Evolutionary conservation across 2,797 vertebrate species (phyloP).

Genomic region (Chelidonichthys spinosus): DNA sequence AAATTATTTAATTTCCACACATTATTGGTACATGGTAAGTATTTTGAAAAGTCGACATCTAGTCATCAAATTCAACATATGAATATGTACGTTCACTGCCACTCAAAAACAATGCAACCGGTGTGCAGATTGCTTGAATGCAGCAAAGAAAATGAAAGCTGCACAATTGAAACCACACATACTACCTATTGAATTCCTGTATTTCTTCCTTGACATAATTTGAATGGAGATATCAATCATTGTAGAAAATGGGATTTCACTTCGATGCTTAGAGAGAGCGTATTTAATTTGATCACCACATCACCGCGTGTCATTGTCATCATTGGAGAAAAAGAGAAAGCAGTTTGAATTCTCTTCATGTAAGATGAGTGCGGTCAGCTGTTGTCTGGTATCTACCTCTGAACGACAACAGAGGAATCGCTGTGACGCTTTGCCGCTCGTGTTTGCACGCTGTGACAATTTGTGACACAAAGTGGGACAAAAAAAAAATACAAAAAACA

Average conservation of each 20-base stretch:
- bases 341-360: conserved; percentile 10
- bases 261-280: conserved; percentile 2
- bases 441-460: conserved; percentile 39
- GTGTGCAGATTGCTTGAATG: not conserved
- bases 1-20: not conserved
- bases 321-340: not conserved
- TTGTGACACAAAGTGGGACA: conserved; percentile 53
- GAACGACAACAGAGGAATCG: conserved; percentile 43
- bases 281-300: not conserved
- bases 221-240: conserved; percentile 14
- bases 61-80: not conserved
- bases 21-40: not conserved
- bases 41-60: not conserved
- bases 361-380: conserved; percentile 30
- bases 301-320: not conserved
- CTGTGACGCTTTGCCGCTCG: conserved; percentile 23
- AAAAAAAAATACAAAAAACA: conserved; percentile 17
- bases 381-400: conserved; percentile 23
- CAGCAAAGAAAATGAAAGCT: not conserved
- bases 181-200: not conserved
- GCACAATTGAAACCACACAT: not conserved
- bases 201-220: not conserved
- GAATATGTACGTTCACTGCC: not conserved
- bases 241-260: conserved; percentile 1
- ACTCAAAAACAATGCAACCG: not conserved